Evolutionary conservation across 2,888 invertebrate species (phyloP).

Genomic region (Lymantria dispar): DNA sequence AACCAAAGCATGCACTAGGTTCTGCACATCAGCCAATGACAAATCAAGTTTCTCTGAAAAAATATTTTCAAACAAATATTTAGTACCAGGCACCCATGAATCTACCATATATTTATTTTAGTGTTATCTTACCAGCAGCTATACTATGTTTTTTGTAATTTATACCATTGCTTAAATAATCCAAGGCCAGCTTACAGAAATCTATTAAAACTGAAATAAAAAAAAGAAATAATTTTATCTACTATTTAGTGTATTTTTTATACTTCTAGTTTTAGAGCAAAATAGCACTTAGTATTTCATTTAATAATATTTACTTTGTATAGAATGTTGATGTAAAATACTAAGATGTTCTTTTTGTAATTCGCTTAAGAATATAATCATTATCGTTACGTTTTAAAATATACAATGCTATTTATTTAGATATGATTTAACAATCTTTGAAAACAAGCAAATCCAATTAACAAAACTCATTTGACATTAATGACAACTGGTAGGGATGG

Average conservation of each 20-base stretch:
- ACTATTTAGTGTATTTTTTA: too few species aligned
- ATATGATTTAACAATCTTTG: too few species aligned
- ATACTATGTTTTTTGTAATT: slow-evolving; percentile 84
- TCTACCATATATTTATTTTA: background rate
- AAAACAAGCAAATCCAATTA: too few species aligned
- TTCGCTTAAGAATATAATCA: slow-evolving; percentile 75
- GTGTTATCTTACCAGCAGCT: slow-evolving; percentile 80
- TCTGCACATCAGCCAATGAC: slow-evolving; percentile 78
- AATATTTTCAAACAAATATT: background rate
- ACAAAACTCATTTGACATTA: too few species aligned
- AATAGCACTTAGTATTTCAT: background rate
- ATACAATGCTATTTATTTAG: background rate
- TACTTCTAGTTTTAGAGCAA: background rate
- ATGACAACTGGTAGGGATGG: too few species aligned
- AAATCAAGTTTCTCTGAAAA: slow-evolving; percentile 83
- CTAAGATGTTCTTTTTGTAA: slow-evolving; percentile 69
- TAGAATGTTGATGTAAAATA: slow-evolving; percentile 60
- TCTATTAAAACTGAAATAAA: slow-evolving; percentile 84
- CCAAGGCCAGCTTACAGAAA: slow-evolving; percentile 86
- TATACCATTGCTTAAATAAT: slow-evolving; percentile 85
- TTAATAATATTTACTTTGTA: slow-evolving; percentile 49
- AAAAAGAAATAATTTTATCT: slow-evolving; percentile 10
- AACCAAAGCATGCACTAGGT: slow-evolving; percentile 87
- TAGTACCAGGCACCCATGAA: background rate
- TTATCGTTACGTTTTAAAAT: slow-evolving; percentile 29